These are phyloP conservation scores for Cyclopterus lumpus DNA, from an alignment of 2,797 vertebrate genomes.

Conservation along the genomic window DNA sequence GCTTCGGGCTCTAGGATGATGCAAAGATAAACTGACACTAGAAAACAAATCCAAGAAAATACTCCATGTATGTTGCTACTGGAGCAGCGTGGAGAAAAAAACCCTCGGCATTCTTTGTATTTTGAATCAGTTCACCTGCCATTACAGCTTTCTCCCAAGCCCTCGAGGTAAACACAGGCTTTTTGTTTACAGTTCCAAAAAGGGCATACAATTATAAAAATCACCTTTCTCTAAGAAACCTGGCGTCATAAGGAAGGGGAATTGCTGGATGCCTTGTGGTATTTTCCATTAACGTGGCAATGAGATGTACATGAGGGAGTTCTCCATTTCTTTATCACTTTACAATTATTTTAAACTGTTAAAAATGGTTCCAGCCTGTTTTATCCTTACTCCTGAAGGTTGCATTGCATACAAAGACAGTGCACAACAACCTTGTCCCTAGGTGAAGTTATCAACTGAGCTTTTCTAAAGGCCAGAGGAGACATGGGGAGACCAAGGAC, in stretches of 20 bases:
- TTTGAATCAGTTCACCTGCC: neutral
- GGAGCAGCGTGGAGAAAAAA: neutral
- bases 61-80: neutral
- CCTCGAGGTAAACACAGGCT: neutral
- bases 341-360: conserved; percentile 32
- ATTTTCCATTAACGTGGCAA: conserved; percentile 6
- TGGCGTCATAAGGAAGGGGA: neutral
- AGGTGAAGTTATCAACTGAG: conserved; percentile 42
- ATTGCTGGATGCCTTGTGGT: conserved; percentile 17
- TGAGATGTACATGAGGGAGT: neutral
- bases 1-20: neutral
- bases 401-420: conserved; percentile 21
- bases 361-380: conserved; percentile 23
- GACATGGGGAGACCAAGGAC: conserved; percentile 12
- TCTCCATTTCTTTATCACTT: conserved; percentile 29
- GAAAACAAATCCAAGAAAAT: conserved; percentile 2
- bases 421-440: conserved; percentile 30
- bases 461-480: conserved; percentile 49
- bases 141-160: neutral
- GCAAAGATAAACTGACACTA: neutral
- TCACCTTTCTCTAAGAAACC: neutral
- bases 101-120: neutral
- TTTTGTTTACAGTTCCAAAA: conserved; percentile 5
- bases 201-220: neutral
- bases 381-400: conserved; percentile 32